phyloP scores from a whole-genome alignment of 2,113 vertebrate genomes.

The Sylvicapra grimmia region DNA sequence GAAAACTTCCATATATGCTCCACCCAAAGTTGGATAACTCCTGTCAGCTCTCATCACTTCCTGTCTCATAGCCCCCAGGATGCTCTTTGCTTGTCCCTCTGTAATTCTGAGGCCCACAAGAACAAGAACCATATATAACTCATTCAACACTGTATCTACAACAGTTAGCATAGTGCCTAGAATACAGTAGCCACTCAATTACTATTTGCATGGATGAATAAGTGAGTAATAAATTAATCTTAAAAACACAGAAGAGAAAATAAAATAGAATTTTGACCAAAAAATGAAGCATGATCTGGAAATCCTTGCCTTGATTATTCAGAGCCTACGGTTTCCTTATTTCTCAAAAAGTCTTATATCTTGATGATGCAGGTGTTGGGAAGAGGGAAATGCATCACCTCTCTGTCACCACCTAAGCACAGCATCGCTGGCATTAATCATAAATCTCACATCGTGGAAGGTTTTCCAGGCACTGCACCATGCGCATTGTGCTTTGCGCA shows the following conservation, averaged over 20 bases:
- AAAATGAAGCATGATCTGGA: not conserved
- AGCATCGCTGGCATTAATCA: not conserved
- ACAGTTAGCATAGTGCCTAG: not conserved
- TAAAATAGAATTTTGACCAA: not conserved
- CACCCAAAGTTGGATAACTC: not conserved
- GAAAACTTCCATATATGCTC: not conserved
- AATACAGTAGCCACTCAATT: not conserved
- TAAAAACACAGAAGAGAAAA: not conserved
- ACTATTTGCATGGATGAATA: not conserved
- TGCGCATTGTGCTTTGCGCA: not conserved
- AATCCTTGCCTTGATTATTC: not conserved
- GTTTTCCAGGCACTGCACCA: not conserved
- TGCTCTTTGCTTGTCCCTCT: not conserved
- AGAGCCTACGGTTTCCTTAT: not conserved
- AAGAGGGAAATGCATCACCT: not conserved
- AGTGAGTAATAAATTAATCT: not conserved
- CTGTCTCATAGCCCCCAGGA: not conserved
- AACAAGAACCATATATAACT: not conserved
- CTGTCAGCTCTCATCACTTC: not conserved
- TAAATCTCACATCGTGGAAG: not conserved
- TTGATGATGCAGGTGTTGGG: not conserved
- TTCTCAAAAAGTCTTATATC: not conserved
- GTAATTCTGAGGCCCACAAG: not conserved
- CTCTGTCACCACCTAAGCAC: not conserved
- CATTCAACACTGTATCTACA: not conserved